Evolutionary conservation across 2,797 vertebrate genomes (phyloP), one percentile per base, ranked within the genome.

Genomic region (Danio jaintianensis): DNA sequence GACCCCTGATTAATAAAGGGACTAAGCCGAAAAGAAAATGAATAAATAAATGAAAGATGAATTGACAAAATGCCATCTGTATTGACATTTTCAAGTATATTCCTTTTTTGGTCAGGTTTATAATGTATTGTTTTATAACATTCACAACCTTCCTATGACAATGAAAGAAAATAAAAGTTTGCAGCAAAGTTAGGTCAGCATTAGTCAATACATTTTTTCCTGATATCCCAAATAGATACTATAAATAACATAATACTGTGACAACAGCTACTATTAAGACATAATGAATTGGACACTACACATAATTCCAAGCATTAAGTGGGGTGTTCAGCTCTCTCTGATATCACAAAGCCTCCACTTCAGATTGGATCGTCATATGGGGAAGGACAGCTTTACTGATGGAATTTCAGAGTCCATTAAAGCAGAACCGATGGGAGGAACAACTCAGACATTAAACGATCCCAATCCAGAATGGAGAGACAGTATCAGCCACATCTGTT

Each of bases 321-420:
- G 38, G 63, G 52, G 64, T 63, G 56, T 80, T 69, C 58, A 56
- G 78, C 64, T 70, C 64, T 53, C 40, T 53, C 63, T 76, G 73
- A 71, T 12, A 73, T 42, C 68, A 55, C 29, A 62, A 71, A 43
- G 13, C 68, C 78, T 74, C 38, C 58, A 66, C 75, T 76, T 76
- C 73, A 81, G 50, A 78, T 77, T 62, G 73, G 66, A 78, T 71
- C 71, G 50, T 36, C 71, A 78, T 62, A 75, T 29, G 12, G 58
- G 66, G 83, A 64, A 78, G 67, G 58, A 78, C 70, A 61, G 70
- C 20, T 40, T 62, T 63, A 79, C 71, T 82, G 81, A 86, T 84
- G 83, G 78, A 85, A 86, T 87, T 86, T 84, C 62, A 79, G 71
- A 81, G 50, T 84, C 79, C 79, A 86, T 87, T 80, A 86, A 79